Evolutionary conservation across 2,797 vertebrate genomes (phyloP).

Genomic region (Acanthis flammea): DNA sequence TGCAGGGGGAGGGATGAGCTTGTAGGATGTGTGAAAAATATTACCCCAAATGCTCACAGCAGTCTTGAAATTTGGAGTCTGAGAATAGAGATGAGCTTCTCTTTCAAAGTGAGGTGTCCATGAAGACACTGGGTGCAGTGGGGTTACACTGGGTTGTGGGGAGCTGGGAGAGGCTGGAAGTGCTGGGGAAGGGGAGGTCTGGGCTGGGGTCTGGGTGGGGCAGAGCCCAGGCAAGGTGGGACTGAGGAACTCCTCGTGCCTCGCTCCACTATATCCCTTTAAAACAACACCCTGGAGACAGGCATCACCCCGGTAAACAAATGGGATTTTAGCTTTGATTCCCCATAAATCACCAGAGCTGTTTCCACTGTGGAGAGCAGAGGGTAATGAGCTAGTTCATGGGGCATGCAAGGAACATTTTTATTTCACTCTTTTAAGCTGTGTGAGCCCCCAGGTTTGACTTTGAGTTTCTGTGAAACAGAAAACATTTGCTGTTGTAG

Average conservation of each 20-base stretch:
- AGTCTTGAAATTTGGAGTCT: background rate
- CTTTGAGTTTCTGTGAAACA: background rate
- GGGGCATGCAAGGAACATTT: background rate
- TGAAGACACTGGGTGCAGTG: background rate
- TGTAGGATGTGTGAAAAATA: background rate
- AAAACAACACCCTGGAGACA: background rate
- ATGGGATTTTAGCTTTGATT: background rate
- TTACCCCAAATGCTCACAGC: background rate
- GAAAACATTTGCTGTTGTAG: constrained; percentile 6
- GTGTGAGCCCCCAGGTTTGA: background rate
- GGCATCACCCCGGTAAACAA: background rate
- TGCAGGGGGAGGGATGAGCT: background rate
- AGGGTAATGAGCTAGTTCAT: background rate
- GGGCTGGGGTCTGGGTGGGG: background rate
- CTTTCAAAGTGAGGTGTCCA: background rate
- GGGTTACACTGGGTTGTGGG: background rate
- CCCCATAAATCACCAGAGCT: background rate
- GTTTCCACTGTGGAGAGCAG: background rate
- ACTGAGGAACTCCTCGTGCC: rapidly evolving
- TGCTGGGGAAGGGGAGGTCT: background rate
- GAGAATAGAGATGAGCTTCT: background rate
- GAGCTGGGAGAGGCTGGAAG: background rate
- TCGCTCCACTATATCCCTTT: background rate
- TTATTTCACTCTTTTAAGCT: background rate
- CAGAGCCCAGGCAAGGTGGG: background rate